phyloP scores from a whole-genome alignment of 2,888 invertebrate species.

The Synanthedon formicaeformis region DNA sequence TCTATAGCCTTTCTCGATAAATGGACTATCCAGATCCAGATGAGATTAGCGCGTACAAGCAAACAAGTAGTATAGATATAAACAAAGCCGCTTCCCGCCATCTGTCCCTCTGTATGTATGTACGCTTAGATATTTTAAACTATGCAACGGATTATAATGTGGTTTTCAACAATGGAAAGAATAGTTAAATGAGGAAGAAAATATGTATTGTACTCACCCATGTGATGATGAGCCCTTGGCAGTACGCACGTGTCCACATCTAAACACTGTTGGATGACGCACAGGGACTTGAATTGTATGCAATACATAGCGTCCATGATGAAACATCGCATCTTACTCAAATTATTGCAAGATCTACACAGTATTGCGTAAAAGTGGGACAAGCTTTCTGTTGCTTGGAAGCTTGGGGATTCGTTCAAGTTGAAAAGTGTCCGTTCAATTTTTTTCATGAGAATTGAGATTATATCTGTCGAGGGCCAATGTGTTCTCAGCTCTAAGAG shows the following conservation, averaged over 20 bases:
- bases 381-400: conserved; percentile 43
- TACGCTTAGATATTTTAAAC: too few relatives aligned
- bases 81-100: too few relatives aligned
- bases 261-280: conserved; percentile 47
- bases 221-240: conserved; percentile 44
- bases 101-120: too few relatives aligned
- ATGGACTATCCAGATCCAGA: too few relatives aligned
- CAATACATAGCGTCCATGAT: conserved; percentile 62
- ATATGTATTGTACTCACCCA: conserved; percentile 30
- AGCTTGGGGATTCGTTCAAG: conserved; percentile 41
- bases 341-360: conserved; percentile 40
- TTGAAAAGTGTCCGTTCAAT: conserved; percentile 49
- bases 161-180: too few relatives aligned
- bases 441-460: conserved; percentile 27
- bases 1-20: too few relatives aligned
- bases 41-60: too few relatives aligned
- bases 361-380: conserved; percentile 54
- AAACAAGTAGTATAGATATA: too few relatives aligned
- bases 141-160: too few relatives aligned
- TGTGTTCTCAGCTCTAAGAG: conserved; percentile 23
- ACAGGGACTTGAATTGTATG: conserved; percentile 44
- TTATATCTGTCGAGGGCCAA: conserved; percentile 20
- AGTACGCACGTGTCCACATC: conserved; percentile 52
- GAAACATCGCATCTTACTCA: conserved; percentile 41
- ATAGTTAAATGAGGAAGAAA: too few relatives aligned